These are phyloP conservation scores for Mobula hypostoma DNA, from an alignment of 2,113 vertebrate species.

Conservation along the genomic window DNA sequence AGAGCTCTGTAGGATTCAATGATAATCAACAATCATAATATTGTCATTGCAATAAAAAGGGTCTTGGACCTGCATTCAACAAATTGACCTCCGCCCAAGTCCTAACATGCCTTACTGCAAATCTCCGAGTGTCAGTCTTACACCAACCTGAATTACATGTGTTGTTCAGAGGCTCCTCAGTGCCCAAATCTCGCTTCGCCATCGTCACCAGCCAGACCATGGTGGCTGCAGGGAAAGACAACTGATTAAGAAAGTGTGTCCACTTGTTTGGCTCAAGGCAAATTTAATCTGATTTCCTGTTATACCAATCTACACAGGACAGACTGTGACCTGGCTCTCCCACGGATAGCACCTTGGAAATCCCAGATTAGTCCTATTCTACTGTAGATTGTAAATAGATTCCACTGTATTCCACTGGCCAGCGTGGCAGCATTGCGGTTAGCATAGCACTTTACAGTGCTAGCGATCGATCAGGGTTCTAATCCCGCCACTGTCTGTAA, in stretches of 20 bases:
- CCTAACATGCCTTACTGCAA: background rate
- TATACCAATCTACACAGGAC: background rate
- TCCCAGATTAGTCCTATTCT: background rate
- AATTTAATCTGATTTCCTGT: background rate
- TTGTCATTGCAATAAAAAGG: background rate
- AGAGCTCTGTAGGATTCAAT: background rate
- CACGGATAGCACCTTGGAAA: background rate
- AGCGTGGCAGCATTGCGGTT: no score
- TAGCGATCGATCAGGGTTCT: no score
- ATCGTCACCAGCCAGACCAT: conserved; percentile 95
- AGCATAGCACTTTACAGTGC: no score
- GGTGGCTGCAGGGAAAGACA: conserved; percentile 63
- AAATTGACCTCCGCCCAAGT: no score
- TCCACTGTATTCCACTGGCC: no score
- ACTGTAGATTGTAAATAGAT: background rate
- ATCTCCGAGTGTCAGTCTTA: background rate
- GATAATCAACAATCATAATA: background rate
- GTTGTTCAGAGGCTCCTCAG: conserved; percentile 41
- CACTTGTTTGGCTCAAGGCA: background rate
- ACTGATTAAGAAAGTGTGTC: background rate
- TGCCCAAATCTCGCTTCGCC: conserved; percentile 59
- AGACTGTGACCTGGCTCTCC: background rate
- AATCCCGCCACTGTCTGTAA: no score
- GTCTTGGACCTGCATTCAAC: background rate
- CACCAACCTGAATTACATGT: conserved; percentile 51